Evolutionary conservation across 1,140 invertebrate genomes (phyloP).

Genomic region (Danaus melanippus): DNA sequence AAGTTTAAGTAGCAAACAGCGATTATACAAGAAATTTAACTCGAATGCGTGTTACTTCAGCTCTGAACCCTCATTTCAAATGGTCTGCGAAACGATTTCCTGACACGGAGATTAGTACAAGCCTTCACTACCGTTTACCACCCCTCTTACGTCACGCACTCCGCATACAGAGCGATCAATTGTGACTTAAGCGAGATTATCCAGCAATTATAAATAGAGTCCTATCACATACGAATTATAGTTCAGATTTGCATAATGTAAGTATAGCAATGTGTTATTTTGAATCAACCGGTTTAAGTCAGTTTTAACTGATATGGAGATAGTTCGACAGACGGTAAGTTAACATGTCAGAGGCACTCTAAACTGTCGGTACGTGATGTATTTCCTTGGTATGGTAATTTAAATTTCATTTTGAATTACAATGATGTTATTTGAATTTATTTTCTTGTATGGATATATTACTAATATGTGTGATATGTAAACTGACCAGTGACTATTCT

Average conservation of each 20-base stretch:
- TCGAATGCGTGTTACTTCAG: constrained; percentile 62
- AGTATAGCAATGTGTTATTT: constrained; percentile 21
- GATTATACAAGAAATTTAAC: constrained; percentile 61
- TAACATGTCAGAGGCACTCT: constrained; percentile 65
- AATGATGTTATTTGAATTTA: too few relatives aligned
- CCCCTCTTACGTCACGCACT: constrained; percentile 70
- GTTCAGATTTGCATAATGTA: constrained; percentile 31
- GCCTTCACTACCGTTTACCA: constrained; percentile 65
- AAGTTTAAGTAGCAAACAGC: constrained; percentile 44
- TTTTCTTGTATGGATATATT: too few relatives aligned
- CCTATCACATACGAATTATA: constrained; percentile 30
- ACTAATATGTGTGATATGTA: too few relatives aligned
- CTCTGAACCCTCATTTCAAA: constrained; percentile 59
- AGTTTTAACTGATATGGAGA: constrained; percentile 33
- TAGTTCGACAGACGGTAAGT: constrained; percentile 68
- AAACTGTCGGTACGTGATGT: constrained; percentile 31
- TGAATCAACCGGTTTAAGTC: constrained; percentile 10
- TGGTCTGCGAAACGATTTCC: constrained; percentile 70
- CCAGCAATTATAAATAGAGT: constrained; percentile 36
- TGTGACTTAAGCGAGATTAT: constrained; percentile 40
- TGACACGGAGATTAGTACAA: constrained; percentile 72
- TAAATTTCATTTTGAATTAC: not conserved
- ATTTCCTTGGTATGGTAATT: constrained; percentile 12
- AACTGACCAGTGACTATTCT: constrained; percentile 82
- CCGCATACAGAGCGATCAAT: constrained; percentile 38